phyloP scores from a whole-genome alignment of 1,140 invertebrate species.

The Theocolax elegans region DNA sequence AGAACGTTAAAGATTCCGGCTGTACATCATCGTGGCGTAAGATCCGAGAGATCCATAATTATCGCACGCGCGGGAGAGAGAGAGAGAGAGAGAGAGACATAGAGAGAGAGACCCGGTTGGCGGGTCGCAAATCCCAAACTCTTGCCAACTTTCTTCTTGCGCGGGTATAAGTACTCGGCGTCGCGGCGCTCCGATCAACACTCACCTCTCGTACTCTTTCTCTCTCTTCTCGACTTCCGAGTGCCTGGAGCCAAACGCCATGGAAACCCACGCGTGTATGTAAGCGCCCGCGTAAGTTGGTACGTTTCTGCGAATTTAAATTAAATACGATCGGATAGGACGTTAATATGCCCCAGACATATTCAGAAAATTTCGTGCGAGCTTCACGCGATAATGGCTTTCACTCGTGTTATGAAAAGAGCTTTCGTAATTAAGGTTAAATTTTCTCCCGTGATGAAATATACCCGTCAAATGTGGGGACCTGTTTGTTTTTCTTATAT shows the following conservation, averaged over 20 bases:
- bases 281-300: background rate
- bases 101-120: no score
- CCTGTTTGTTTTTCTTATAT: no score
- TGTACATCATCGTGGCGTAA: slow-evolving; percentile 2
- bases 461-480: no score
- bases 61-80: slow-evolving; percentile 42
- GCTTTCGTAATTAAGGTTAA: slow-evolving; percentile 37
- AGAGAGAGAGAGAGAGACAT: no score
- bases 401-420: slow-evolving; percentile 23
- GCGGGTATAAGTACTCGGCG: background rate
- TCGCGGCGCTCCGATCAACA: slow-evolving; percentile 3
- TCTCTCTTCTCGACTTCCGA: no score
- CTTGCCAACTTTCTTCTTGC: slow-evolving; percentile 50
- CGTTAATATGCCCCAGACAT: slow-evolving; percentile 5
- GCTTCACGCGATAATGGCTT: slow-evolving; percentile 13
- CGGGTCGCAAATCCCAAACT: slow-evolving; percentile 30
- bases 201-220: background rate
- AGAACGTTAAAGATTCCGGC: slow-evolving; percentile 17
- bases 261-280: background rate
- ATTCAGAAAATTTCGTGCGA: slow-evolving; percentile 25
- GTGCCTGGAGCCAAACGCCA: background rate
- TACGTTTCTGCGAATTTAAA: slow-evolving; percentile 31
- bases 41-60: slow-evolving; percentile 45
- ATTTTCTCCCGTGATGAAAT: slow-evolving; percentile 31
- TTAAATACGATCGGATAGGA: slow-evolving; percentile 37